Evolutionary conservation across 2,113 vertebrate genomes (phyloP).

Genomic region (Triplophysa rosa): DNA sequence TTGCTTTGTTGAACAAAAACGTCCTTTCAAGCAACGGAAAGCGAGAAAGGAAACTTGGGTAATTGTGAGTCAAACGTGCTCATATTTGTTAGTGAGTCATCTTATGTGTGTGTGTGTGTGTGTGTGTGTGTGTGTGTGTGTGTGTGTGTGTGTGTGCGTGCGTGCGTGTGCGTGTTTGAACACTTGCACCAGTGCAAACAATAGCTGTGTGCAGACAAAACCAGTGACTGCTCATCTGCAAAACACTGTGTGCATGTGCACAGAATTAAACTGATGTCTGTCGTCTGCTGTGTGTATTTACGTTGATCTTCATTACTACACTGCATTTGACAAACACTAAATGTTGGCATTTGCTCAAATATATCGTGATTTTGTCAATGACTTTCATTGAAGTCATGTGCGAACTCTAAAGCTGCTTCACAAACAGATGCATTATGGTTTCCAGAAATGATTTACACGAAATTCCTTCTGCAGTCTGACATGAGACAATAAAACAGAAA

Average conservation of each 20-base stretch:
- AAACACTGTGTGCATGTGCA: neutral
- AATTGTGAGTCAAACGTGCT: conserved; percentile 41
- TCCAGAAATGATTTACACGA: neutral
- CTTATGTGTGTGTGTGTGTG: conserved; percentile 9
- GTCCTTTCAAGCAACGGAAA: conserved; percentile 13
- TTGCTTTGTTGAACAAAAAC: conserved; percentile 39
- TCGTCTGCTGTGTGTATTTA: neutral
- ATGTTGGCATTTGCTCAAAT: too few relatives aligned
- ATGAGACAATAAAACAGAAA: neutral
- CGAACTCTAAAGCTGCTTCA: neutral
- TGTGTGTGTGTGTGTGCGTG: too few relatives aligned
- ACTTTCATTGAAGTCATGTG: neutral
- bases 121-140: too few relatives aligned
- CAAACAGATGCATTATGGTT: neutral
- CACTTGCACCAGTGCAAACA: conserved; percentile 11
- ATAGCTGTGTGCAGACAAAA: neutral
- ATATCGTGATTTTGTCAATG: neutral
- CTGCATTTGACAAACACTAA: neutral
- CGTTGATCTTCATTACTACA: neutral
- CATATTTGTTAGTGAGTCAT: conserved; percentile 38
- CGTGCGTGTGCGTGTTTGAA: conserved; percentile 9
- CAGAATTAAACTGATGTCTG: neutral
- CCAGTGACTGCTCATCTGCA: neutral
- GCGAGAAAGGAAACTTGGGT: conserved; percentile 44
- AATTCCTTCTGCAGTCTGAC: neutral